Evolutionary conservation across 2,113 vertebrate species (phyloP).

Genomic region (Pangasianodon gigas): DNA sequence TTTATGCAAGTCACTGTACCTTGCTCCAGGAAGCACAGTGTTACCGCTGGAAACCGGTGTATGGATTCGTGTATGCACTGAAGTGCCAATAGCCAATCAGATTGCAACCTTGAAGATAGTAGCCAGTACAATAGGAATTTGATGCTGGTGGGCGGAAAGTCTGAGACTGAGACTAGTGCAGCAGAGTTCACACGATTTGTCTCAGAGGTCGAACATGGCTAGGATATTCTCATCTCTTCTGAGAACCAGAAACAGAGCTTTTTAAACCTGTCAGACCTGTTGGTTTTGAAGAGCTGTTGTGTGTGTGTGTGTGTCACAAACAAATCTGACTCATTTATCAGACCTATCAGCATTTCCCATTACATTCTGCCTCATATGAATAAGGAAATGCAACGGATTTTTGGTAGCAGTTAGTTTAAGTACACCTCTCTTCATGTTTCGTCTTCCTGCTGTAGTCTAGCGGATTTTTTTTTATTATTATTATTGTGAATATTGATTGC

Average conservation of each 20-base stretch:
- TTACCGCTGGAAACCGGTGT: not conserved
- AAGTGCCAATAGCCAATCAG: not conserved
- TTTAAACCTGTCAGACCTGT: slow-evolving; percentile 32
- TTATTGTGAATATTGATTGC: not conserved
- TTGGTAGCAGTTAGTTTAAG: not conserved
- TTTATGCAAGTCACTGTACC: not conserved
- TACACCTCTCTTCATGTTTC: not conserved
- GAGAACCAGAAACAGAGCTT: not conserved
- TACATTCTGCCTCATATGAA: not conserved
- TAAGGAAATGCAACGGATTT: not conserved
- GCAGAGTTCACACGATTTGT: not conserved
- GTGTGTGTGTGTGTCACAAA: not conserved
- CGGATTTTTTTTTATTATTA: not conserved
- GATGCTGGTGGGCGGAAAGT: not conserved
- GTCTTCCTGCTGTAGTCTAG: not conserved
- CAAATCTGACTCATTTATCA: not conserved
- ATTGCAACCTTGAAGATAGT: not conserved
- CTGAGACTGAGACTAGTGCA: not conserved
- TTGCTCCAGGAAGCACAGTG: not conserved
- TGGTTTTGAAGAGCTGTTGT: not conserved
- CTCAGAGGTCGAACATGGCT: not conserved
- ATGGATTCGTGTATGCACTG: not conserved
- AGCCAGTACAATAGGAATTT: not conserved
- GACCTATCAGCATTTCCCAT: not conserved
- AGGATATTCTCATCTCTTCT: not conserved